A percentile compares a stretch with the other conserved stretches of the same genome.
phyloP scores from a whole-genome alignment of 35 echinoderm and acorn worm species.

The Lytechinus pictus region DNA sequence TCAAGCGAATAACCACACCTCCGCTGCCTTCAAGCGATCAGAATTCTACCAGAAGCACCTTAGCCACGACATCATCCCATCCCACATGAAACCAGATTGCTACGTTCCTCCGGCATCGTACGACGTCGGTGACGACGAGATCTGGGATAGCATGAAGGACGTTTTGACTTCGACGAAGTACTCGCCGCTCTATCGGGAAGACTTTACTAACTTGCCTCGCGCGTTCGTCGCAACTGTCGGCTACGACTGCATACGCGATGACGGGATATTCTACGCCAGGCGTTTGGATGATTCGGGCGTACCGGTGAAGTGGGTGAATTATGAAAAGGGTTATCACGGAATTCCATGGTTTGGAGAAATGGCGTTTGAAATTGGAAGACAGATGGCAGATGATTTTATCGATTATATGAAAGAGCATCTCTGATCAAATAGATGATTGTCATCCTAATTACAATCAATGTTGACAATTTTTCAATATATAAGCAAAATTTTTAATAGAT shows the following conservation, averaged over 20 bases:
- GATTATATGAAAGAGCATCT: constrained; percentile 37
- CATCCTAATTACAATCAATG: too few species aligned
- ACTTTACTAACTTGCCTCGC: constrained; percentile 65
- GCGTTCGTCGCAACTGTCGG: constrained; percentile 79
- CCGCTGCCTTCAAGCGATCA: constrained; percentile 7
- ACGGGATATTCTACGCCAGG: constrained; percentile 79
- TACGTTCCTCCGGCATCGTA: not conserved
- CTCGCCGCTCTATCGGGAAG: constrained; percentile 61
- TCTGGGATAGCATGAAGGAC: constrained; percentile 44
- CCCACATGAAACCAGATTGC: constrained; percentile 25
- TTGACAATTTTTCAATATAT: too few species aligned
- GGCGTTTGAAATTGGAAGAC: not conserved
- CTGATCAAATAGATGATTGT: not conserved
- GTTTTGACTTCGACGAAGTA: constrained; percentile 44
- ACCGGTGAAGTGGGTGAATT: constrained; percentile 69
- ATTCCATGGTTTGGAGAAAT: not conserved
- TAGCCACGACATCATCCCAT: constrained; percentile 60
- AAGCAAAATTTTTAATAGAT: too few species aligned
- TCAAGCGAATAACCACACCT: constrained; percentile 21
- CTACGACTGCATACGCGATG: constrained; percentile 78
- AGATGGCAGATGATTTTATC: constrained; percentile 25
- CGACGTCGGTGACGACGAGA: constrained; percentile 27
- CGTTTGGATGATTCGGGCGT: constrained; percentile 68
- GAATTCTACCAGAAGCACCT: constrained; percentile 48
- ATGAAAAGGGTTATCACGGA: constrained; percentile 83